Evolutionary conservation across 2,888 invertebrate genomes (phyloP).

Genomic region (Sclerodermus sp.): DNA sequence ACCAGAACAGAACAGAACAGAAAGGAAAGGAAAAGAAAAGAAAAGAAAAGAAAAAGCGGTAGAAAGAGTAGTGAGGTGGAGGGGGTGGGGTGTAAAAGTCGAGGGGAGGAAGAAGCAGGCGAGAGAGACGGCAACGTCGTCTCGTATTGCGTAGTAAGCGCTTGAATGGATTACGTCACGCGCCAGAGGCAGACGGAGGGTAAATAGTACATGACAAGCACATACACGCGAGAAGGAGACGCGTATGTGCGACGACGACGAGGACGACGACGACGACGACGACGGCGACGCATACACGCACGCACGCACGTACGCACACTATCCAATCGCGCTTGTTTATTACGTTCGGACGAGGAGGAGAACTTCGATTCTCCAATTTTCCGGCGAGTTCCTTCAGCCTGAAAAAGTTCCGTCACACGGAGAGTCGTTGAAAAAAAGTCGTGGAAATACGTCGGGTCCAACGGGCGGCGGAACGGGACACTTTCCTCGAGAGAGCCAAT

Average conservation of each 20-base stretch:
- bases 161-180: slow-evolving; percentile 52
- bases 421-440: too few relatives aligned
- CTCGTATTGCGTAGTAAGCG: slow-evolving; percentile 48
- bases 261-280: not conserved
- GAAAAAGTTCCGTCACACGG: too few relatives aligned
- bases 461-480: too few relatives aligned
- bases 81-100: not conserved
- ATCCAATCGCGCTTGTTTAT: slow-evolving; percentile 19
- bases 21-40: too few relatives aligned
- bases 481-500: too few relatives aligned
- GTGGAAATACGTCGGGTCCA: too few relatives aligned
- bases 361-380: slow-evolving; percentile 12
- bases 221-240: too few relatives aligned
- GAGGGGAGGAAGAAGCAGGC: slow-evolving; percentile 7
- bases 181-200: slow-evolving; percentile 27
- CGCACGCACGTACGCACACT: not conserved
- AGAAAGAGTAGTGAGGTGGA: not conserved
- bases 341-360: slow-evolving; percentile 6
- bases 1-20: not conserved
- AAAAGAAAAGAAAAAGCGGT: too few relatives aligned
- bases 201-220: slow-evolving; percentile 11
- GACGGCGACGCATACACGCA: slow-evolving; percentile 5
- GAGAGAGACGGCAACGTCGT: slow-evolving; percentile 22
- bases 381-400: too few relatives aligned
- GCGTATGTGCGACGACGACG: not conserved